Conservation (phyloP, 1,140 invertebrate genomes). For the Scaptomyza pallida region DNA sequence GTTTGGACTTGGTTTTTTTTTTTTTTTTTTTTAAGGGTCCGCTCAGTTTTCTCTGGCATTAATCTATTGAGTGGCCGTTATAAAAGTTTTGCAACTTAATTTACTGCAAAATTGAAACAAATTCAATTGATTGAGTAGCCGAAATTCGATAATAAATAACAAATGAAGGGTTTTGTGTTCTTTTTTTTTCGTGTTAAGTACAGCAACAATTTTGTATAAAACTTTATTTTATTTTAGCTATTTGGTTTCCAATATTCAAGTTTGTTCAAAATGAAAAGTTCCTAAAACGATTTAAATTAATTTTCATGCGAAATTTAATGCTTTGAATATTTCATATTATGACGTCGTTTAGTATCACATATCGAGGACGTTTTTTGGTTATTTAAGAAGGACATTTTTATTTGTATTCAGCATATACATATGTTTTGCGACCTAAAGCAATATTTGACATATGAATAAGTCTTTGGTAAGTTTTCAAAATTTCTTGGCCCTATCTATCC, state of each 20-base stretch:
- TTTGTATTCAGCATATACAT: too few relatives aligned
- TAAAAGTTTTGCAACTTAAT: slow-evolving; percentile 61
- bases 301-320: background rate
- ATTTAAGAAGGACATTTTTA: slow-evolving; percentile 12
- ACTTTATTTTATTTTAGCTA: too few relatives aligned
- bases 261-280: background rate
- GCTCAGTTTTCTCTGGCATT: slow-evolving; percentile 12
- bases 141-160: slow-evolving; percentile 1
- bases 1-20: too few relatives aligned
- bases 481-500: background rate
- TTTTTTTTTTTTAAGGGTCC: background rate
- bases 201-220: slow-evolving; percentile 35
- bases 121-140: slow-evolving; percentile 58
- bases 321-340: slow-evolving; percentile 11
- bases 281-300: background rate
- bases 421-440: too few relatives aligned
- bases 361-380: slow-evolving; percentile 35
- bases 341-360: slow-evolving; percentile 29
- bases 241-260: background rate
- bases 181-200: slow-evolving; percentile 11
- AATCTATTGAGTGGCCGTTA: slow-evolving; percentile 24
- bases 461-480: background rate
- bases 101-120: slow-evolving; percentile 65
- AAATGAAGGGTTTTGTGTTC: background rate
- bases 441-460: background rate